Percentiles rank a stretch among this genome's conserved stretches.
Evolutionary conservation across 92 coral and sea anemone genomes (phyloP).

Genomic region (Diadumene lineata): DNA sequence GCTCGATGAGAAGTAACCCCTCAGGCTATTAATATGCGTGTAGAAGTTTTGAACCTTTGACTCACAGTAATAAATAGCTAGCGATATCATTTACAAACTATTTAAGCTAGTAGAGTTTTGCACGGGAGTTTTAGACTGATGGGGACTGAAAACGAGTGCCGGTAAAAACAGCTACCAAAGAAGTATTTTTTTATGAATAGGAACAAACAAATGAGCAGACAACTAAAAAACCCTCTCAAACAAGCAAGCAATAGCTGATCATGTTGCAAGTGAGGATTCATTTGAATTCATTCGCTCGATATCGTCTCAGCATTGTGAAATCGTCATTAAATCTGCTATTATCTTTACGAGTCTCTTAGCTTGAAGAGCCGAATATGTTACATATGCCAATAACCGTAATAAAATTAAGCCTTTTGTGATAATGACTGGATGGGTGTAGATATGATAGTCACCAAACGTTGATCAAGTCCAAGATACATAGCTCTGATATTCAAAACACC

Average conservation of each 20-base stretch:
- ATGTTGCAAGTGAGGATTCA: no score
- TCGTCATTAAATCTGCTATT: no score
- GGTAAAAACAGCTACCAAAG: no score
- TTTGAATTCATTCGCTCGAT: no score
- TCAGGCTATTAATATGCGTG: background rate
- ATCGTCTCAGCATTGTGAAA: no score
- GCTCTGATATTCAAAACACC: background rate
- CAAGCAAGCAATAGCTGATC: no score
- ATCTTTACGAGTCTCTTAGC: slow-evolving; percentile 10
- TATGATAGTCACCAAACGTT: slow-evolving; percentile 12
- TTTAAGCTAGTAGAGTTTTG: background rate
- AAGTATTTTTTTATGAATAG: no score
- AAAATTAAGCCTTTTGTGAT: slow-evolving; percentile 23
- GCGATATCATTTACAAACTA: background rate
- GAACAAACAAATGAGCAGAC: no score
- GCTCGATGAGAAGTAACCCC: background rate
- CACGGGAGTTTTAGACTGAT: no score
- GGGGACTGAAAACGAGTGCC: no score
- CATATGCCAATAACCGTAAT: slow-evolving; percentile 27
- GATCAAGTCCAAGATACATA: slow-evolving; percentile 4
- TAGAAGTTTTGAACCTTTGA: background rate
- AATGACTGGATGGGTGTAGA: slow-evolving; percentile 4
- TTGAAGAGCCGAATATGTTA: slow-evolving; percentile 21
- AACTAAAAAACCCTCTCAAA: no score
- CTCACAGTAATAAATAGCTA: background rate